These are phyloP conservation scores for Hydrolagus colliei DNA, from an alignment of 2,797 vertebrate species.

Conservation along the genomic window DNA sequence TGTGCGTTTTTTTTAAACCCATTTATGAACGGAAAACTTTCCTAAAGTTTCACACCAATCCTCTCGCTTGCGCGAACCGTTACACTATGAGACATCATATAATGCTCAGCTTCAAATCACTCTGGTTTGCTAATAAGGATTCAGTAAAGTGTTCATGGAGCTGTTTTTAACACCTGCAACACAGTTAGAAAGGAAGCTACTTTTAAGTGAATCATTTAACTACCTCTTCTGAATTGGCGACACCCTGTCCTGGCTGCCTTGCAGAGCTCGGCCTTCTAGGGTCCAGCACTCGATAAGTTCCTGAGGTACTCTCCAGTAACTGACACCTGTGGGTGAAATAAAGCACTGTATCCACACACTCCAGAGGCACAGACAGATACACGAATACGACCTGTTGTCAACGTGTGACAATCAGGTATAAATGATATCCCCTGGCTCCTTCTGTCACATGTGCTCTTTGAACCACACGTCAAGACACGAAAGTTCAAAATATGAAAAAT, in stretches of 20 bases:
- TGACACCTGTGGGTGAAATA: constrained; percentile 46
- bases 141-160: not conserved
- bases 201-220: constrained; percentile 1
- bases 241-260: constrained; percentile 49
- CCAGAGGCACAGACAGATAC: not conserved
- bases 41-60: too few species aligned
- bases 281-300: constrained; percentile 60
- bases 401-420: not conserved
- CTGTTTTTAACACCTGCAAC: not conserved
- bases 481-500: not conserved
- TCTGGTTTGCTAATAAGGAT: not conserved
- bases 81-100: not conserved
- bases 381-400: not conserved
- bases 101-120: not conserved
- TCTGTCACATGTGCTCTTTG: not conserved
- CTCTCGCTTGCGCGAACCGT: too few species aligned
- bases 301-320: constrained; percentile 58
- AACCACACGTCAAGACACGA: too few species aligned
- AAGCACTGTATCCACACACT: not conserved
- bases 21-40: too few species aligned
- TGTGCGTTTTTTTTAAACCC: too few species aligned
- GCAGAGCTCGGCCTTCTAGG: constrained; percentile 52
- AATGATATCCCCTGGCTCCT: not conserved
- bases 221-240: constrained; percentile 53
- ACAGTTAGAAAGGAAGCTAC: not conserved